These are phyloP conservation scores for Dendrolimus houi DNA, from an alignment of 2,888 invertebrate genomes.

Conservation along the genomic window DNA sequence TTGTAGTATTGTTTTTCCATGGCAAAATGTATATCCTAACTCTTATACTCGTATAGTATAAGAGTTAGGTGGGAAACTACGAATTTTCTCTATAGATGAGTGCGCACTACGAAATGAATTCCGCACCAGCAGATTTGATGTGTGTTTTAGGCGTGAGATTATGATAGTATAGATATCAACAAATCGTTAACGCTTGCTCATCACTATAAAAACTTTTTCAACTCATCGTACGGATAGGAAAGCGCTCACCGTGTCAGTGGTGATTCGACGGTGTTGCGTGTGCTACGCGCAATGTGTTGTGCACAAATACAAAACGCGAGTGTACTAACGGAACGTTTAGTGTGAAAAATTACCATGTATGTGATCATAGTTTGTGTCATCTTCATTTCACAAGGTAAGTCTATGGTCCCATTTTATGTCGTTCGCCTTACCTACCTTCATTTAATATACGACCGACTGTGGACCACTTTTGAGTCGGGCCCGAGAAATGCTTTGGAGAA, in stretches of 20 bases:
- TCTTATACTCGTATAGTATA: too few species aligned
- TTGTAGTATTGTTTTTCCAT: too few species aligned
- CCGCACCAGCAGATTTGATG: too few species aligned
- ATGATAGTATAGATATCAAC: neutral
- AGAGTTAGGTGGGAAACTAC: too few species aligned
- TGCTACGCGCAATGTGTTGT: neutral
- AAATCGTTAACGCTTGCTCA: neutral
- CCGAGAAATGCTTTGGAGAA: neutral
- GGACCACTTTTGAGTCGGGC: neutral
- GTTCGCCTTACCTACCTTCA: neutral
- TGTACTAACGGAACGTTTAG: conserved; percentile 34
- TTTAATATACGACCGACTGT: neutral
- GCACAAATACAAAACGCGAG: conserved; percentile 32
- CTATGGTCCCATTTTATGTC: conserved; percentile 4
- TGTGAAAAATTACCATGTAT: conserved; percentile 54
- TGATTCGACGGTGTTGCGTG: neutral
- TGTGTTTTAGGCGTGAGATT: neutral
- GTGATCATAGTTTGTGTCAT: conserved; percentile 39
- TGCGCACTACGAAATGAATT: too few species aligned
- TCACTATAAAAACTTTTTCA: neutral
- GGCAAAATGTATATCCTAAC: too few species aligned
- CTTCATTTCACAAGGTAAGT: conserved; percentile 41
- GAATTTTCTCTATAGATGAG: too few species aligned
- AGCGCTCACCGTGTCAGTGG: neutral
- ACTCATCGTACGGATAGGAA: neutral